phyloP scores from a whole-genome alignment of 2,113 vertebrate genomes.

The Atlantisia rogersi region DNA sequence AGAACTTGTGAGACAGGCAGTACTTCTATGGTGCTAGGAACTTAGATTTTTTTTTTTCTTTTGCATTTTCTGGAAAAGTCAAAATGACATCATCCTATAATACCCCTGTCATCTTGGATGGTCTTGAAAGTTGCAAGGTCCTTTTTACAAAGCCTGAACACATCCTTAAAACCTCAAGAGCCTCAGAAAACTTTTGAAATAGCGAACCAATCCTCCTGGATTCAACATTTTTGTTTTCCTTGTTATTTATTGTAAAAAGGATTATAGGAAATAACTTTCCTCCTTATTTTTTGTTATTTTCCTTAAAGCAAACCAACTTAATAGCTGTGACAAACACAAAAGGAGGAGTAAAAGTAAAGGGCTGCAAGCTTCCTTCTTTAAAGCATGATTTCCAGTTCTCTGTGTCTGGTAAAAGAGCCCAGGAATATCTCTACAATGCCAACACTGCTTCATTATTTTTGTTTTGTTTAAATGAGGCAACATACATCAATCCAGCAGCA shows the following conservation, averaged over 20 bases:
- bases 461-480: not conserved
- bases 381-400: not conserved
- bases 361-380: not conserved
- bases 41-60: not conserved
- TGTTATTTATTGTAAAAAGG: not conserved
- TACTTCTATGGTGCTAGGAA: not conserved
- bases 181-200: not conserved
- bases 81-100: not conserved
- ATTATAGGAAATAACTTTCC: not conserved
- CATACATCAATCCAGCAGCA: not conserved
- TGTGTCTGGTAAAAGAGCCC: not conserved
- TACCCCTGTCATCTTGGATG: not conserved
- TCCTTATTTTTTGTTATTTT: not conserved
- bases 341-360: not conserved
- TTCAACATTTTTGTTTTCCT: not conserved
- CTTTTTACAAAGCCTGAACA: not conserved
- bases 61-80: not conserved
- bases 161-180: not conserved
- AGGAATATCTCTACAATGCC: not conserved
- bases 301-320: not conserved
- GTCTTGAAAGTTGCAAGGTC: not conserved
- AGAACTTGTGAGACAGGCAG: not conserved
- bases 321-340: not conserved
- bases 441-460: not conserved
- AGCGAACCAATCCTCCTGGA: not conserved